These are phyloP conservation scores for Macquaria australasica DNA, from an alignment of 2,113 vertebrate genomes.

Conservation along the genomic window DNA sequence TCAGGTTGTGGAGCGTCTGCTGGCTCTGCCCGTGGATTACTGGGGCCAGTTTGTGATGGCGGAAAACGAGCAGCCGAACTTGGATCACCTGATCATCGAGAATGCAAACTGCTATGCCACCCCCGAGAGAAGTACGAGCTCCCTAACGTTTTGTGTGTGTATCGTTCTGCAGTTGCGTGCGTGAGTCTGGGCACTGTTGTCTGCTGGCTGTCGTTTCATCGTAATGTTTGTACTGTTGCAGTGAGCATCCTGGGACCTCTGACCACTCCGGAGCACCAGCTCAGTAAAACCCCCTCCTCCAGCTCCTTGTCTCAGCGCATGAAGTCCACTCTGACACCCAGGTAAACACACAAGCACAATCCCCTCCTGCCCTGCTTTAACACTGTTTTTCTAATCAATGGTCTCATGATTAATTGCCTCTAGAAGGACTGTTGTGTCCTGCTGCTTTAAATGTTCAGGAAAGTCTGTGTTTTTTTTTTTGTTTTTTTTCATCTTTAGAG, in stretches of 20 bases:
- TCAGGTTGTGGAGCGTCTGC: conserved; percentile 93
- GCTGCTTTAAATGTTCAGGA: conserved; percentile 12
- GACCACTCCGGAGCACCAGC: conserved; percentile 94
- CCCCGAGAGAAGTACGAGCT: conserved; percentile 90
- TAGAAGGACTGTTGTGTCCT: neutral
- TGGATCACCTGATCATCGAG: conserved; percentile 88
- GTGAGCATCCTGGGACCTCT: conserved; percentile 95
- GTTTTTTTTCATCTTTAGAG: neutral
- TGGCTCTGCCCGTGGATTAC: conserved; percentile 89
- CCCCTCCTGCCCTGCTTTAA: neutral
- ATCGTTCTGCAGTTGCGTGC: neutral
- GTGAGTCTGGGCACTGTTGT: neutral
- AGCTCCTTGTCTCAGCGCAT: conserved; percentile 94
- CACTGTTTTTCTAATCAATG: neutral
- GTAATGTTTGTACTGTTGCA: conserved; percentile 72
- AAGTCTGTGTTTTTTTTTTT: neutral
- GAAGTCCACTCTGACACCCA: conserved; percentile 91
- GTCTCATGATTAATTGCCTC: neutral
- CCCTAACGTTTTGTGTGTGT: neutral
- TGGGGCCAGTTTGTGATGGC: conserved; percentile 93
- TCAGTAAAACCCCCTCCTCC: conserved; percentile 93
- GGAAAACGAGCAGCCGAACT: conserved; percentile 86
- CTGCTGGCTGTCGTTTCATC: conserved; percentile 1
- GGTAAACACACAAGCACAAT: conserved; percentile 79
- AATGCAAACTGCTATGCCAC: conserved; percentile 92